Base-by-base conservation (phyloP, 2,888 invertebrate genomes). In the Callyntrura sp. region DNA sequence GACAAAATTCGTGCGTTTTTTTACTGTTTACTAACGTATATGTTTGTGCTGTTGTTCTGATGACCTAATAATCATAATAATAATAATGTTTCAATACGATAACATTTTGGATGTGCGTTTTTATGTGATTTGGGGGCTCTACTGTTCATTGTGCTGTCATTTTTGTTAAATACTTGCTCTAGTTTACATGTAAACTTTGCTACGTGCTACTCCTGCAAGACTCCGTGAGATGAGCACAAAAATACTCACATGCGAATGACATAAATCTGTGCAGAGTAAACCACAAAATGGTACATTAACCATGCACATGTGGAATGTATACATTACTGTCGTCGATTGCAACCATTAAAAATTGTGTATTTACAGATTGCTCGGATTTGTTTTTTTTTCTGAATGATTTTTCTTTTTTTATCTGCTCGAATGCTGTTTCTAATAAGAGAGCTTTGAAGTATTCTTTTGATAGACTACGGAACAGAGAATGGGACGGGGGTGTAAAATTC, bases 201-300 rank as follows among this genome's bases (percentile, higher is more conserved):
- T 43, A 14, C 68, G 45, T 12, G 57, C 57, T 57, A 65, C 1
- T 28, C 11, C 65, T n/a, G n/a, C n/a, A n/a, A 65, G 65, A 65
- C 11, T 12, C 14, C 11, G 14, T 57, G 9, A 65, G 28, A 65
- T 48, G 14, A 6, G 45, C 9, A 25, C 1, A 48, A 73, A 45
- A n/a, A n/a, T n/a, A n/a, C n/a, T n/a, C n/a, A n/a, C n/a, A n/a
- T n/a, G n/a, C n/a, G n/a, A n/a, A 73, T 20, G 20, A 14, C 11
- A 43, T 17, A 55, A 55, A 78, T 78, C 55, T 55, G 55, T 55
- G 48, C 17, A 73, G 43, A 48, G 23, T 14, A 28, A 78, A 78
- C 78, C 78, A 35, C 78, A 78, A n/a, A n/a, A 51, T 78, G 76
- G n/a, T 55, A 55, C 51, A 55, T 78, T 51, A 55, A 57, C 23